These are phyloP conservation scores for Cercopithecus mona DNA, from an alignment of 2,113 vertebrate genomes.

Conservation along the genomic window DNA sequence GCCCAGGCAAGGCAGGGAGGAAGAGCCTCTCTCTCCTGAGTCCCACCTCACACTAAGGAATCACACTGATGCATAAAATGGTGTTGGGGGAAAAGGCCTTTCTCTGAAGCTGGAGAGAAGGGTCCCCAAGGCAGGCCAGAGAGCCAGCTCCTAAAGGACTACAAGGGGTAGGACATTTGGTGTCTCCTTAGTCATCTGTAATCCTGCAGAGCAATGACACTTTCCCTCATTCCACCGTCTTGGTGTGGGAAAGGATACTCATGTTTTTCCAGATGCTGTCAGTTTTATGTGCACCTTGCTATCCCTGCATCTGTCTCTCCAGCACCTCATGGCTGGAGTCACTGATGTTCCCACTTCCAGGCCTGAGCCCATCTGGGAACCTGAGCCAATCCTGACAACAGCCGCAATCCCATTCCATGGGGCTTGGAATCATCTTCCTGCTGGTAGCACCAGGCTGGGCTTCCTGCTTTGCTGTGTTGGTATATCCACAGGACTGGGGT, in stretches of 20 bases:
- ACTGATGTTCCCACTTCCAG: neutral
- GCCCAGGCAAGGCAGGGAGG: neutral
- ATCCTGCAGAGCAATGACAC: neutral
- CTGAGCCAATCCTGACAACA: neutral
- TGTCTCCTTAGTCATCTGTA: neutral
- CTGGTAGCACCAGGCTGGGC: too few species aligned
- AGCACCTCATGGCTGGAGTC: neutral
- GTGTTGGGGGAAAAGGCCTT: neutral
- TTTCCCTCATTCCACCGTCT: neutral
- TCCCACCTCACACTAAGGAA: neutral
- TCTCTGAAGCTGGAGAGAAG: neutral
- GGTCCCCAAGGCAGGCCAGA: neutral
- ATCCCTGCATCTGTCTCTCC: neutral
- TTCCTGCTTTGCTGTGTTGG: neutral
- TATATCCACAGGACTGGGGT: neutral
- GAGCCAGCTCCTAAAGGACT: neutral
- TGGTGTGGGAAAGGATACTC: neutral
- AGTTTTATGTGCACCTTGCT: neutral
- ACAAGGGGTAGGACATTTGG: neutral
- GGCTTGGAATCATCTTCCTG: neutral
- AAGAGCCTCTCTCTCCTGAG: neutral
- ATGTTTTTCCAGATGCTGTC: neutral
- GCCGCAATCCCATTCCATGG: neutral
- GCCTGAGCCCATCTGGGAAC: neutral
- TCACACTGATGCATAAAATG: neutral